These are phyloP conservation scores for Arion vulgaris DNA, from an alignment of 1,140 invertebrate genomes.

Conservation along the genomic window DNA sequence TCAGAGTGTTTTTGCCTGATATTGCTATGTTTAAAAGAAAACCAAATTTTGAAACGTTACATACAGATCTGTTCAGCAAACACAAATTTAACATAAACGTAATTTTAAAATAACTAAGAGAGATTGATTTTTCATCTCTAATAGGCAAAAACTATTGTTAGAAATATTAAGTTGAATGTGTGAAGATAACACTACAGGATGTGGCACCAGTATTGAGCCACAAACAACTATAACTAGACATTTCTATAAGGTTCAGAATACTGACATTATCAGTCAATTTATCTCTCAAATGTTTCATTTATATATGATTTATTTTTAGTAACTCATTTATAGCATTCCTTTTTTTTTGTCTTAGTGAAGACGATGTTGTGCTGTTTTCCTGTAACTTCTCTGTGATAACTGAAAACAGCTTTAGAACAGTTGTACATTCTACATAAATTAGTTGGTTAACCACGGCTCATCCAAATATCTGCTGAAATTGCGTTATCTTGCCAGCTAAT, in stretches of 20 bases:
- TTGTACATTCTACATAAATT: not conserved
- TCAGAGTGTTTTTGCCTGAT: not conserved
- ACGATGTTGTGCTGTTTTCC: not conserved
- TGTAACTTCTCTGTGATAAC: not conserved
- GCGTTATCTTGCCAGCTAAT: not conserved
- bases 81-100: too few relatives aligned
- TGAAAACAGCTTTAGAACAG: not conserved
- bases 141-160: not conserved
- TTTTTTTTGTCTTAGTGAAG: not conserved
- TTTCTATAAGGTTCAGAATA: not conserved
- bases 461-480: not conserved
- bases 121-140: not conserved
- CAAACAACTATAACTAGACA: not conserved
- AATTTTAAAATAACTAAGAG: too few relatives aligned
- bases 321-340: not conserved
- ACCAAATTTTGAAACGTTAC: not conserved
- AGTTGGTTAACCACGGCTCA: not conserved
- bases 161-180: too few relatives aligned
- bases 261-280: not conserved
- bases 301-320: not conserved
- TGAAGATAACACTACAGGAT: too few relatives aligned
- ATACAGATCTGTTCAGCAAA: not conserved
- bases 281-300: not conserved
- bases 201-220: too few relatives aligned
- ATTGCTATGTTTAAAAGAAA: not conserved